Evolutionary conservation across 1,140 invertebrate species (phyloP).

Genomic region (Physella acuta): DNA sequence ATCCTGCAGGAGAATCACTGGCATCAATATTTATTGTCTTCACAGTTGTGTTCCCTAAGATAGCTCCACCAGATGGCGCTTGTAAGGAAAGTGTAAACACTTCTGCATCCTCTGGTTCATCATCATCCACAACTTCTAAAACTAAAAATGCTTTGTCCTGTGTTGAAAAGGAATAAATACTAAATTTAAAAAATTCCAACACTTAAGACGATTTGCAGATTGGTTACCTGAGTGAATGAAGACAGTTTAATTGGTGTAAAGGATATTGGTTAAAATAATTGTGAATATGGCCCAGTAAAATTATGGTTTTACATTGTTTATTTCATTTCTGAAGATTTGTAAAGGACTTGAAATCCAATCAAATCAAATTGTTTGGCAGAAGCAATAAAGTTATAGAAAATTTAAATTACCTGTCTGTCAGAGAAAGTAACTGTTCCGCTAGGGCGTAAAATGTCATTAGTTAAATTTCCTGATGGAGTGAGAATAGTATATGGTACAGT

Average conservation of each 20-base stretch:
- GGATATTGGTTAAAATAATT: too few relatives aligned
- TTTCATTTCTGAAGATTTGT: too few relatives aligned
- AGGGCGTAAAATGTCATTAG: slow-evolving; percentile 42
- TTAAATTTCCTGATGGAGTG: slow-evolving; percentile 28
- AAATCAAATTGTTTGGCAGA: too few relatives aligned
- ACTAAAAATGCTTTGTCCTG: slow-evolving; percentile 4
- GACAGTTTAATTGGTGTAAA: too few relatives aligned
- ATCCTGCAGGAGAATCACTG: slow-evolving; percentile 53
- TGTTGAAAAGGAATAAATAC: too few relatives aligned
- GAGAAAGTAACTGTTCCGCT: slow-evolving; percentile 42
- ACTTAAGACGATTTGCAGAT: too few relatives aligned
- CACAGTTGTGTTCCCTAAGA: slow-evolving; percentile 39
- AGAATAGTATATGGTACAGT: slow-evolving; percentile 46
- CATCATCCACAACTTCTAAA: slow-evolving; percentile 48
- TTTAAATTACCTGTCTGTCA: slow-evolving; percentile 45
- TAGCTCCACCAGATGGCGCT: slow-evolving; percentile 37
- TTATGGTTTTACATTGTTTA: too few relatives aligned
- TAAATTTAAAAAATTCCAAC: too few relatives aligned
- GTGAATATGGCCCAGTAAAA: too few relatives aligned
- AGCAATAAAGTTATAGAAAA: too few relatives aligned
- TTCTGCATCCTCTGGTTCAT: slow-evolving; percentile 46
- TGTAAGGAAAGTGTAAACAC: slow-evolving; percentile 43
- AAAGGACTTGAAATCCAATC: too few relatives aligned
- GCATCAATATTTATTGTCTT: slow-evolving; percentile 42
- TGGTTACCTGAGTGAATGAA: too few relatives aligned